Percentiles rank a stretch among this genome's conserved stretches.
Conservation (phyloP, 2,888 invertebrate species). For the Caenorhabditis macrosperma region DNA sequence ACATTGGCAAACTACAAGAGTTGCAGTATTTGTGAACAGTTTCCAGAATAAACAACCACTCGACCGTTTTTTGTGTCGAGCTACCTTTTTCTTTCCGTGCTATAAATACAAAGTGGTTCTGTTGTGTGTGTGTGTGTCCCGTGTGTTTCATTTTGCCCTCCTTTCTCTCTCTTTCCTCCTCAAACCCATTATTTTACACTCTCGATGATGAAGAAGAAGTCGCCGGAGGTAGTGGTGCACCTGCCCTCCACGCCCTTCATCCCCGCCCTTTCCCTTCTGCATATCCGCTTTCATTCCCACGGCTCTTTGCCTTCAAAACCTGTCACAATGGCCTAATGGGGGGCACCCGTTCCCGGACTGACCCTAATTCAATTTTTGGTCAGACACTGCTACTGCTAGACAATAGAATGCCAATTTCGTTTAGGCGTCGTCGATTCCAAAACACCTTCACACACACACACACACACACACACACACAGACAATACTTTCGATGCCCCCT, state of each 20-base stretch:
- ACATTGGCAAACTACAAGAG: not conserved
- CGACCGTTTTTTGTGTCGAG: conserved; percentile 14
- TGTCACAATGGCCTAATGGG: not conserved
- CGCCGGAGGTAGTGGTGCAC: conserved; percentile 1
- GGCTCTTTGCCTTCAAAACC: conserved; percentile 34
- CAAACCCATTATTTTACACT: conserved; percentile 27
- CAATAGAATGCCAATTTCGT: conserved; percentile 29
- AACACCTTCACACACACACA: conserved; percentile 14
- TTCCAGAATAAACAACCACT: conserved; percentile 28
- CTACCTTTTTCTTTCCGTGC: conserved; percentile 1
- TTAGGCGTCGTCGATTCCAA: not conserved
- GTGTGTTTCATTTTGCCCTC: not conserved
- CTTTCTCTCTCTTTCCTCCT: not conserved
- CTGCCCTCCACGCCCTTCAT: not conserved
- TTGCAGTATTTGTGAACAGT: not conserved
- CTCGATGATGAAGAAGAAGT: too few species aligned
- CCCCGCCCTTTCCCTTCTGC: not conserved
- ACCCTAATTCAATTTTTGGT: conserved; percentile 42
- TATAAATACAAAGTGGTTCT: conserved; percentile 10
- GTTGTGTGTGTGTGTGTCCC: not conserved
- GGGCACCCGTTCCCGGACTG: conserved; percentile 21
- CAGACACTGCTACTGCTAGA: conserved; percentile 3
- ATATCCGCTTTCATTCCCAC: conserved; percentile 38
- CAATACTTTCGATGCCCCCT: conserved; percentile 12
- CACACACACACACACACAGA: conserved; percentile 18